Conservation (phyloP, 2,113 vertebrate species). For the Pygoscelis adeliae region DNA sequence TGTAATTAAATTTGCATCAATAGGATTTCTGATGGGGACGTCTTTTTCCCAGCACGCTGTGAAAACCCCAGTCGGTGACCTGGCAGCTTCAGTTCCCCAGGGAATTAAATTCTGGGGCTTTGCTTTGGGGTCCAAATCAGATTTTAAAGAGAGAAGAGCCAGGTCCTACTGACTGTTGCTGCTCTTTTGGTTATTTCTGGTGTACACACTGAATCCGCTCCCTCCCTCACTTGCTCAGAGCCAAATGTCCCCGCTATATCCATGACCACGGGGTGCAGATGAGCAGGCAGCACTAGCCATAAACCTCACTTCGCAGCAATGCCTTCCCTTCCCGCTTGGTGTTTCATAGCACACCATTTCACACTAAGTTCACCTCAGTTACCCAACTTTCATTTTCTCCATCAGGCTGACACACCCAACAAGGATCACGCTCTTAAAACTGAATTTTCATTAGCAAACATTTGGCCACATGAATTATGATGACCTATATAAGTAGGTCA, state of each 20-base stretch:
- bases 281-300: neutral
- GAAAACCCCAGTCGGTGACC: neutral
- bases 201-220: too few relatives aligned
- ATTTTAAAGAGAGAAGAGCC: neutral
- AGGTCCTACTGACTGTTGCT: neutral
- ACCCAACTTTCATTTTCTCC: neutral
- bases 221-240: neutral
- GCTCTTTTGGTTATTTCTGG: neutral
- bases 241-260: rapidly evolving
- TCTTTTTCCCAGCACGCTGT: rapidly evolving
- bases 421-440: neutral
- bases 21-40: neutral
- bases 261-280: neutral
- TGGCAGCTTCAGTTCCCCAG: neutral
- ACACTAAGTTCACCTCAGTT: neutral
- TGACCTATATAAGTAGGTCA: neutral
- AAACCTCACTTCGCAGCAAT: neutral
- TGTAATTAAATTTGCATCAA: neutral
- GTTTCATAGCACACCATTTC: neutral
- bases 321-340: neutral
- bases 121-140: neutral
- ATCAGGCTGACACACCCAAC: neutral
- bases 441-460: neutral
- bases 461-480: rapidly evolving
- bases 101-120: neutral